Conservation (phyloP, 2,113 vertebrate genomes). For the Myiopsitta monachus region DNA sequence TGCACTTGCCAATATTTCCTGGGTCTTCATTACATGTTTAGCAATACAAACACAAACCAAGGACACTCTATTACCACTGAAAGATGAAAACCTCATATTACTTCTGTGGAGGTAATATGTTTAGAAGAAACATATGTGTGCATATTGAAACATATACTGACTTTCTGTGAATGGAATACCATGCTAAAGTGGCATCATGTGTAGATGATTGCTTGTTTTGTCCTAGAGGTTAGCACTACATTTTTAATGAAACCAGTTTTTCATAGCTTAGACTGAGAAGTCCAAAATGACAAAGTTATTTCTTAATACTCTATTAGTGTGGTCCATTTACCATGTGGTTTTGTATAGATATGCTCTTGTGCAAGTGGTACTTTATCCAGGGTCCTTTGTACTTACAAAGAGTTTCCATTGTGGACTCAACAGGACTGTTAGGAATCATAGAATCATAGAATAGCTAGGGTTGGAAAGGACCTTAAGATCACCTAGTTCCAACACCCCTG, state of each 20-base stretch:
- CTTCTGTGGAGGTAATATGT: background rate
- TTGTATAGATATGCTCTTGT: background rate
- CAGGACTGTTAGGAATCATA: background rate
- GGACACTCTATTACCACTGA: background rate
- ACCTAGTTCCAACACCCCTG: no score
- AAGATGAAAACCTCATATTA: background rate
- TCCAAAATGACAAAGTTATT: background rate
- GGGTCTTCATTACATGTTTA: background rate
- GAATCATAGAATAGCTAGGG: no score
- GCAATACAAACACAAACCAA: background rate
- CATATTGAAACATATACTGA: background rate
- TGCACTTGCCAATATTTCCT: background rate
- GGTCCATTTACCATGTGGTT: background rate
- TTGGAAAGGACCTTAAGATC: no score
- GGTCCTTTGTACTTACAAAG: background rate
- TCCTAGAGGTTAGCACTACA: background rate
- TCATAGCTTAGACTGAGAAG: background rate
- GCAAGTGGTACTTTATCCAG: background rate
- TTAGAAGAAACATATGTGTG: background rate
- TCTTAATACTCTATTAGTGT: background rate
- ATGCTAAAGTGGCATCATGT: background rate
- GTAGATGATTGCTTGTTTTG: background rate
- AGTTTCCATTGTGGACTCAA: background rate
- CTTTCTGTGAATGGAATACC: background rate
- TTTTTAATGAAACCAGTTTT: background rate